Base-by-base conservation (phyloP, 2,113 vertebrate species). In the Condylura cristata region DNA sequence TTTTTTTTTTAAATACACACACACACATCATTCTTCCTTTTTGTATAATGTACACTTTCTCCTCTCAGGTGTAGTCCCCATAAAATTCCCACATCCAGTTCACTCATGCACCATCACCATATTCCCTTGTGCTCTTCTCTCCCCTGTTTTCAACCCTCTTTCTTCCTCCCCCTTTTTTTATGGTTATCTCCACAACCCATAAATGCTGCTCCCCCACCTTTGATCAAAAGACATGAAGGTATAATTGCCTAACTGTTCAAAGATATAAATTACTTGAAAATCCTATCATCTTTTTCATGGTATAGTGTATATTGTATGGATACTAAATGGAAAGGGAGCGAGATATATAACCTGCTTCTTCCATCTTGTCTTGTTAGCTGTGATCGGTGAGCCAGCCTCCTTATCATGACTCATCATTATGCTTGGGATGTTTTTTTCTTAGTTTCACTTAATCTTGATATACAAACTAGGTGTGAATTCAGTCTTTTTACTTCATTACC, bases 401-500 rank as follows among this genome's bases (percentile, higher is more conserved):
- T 89, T 26, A 44, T 26, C 20, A 18, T 44, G 14, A 12, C 20
- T 88, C 66, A 34, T 78, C 56, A 65, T 60, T 91, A 76, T 68
- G n/a, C 80, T 37, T 89, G 12, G 48, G 71, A 96, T 81, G 39
- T 68, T 93, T 88, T 93, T 70, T 63, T 53, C 91, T 93, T 76
- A 90, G 46, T 51, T 92, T 93, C 24, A 56, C 91, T 96, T 94
- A 26, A 56, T 86, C 53, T 83, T 91, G 44, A 48, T 58, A 61
- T 9, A 18, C 37, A 63, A 72, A 81, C 9, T 44, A 93, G 28
- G 44, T 81, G 12, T 58, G 32, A 46, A 93, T 65, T 76, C 0
- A 91, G 95, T 81, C 80, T 94, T 92, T 97, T 78, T 90, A 95
- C 94, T 97, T 92, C 72, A 70, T 83, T 90, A 61, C 74, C 93